These are phyloP conservation scores for Aythya baeri DNA, from an alignment of 2,113 vertebrate genomes.

Conservation along the genomic window DNA sequence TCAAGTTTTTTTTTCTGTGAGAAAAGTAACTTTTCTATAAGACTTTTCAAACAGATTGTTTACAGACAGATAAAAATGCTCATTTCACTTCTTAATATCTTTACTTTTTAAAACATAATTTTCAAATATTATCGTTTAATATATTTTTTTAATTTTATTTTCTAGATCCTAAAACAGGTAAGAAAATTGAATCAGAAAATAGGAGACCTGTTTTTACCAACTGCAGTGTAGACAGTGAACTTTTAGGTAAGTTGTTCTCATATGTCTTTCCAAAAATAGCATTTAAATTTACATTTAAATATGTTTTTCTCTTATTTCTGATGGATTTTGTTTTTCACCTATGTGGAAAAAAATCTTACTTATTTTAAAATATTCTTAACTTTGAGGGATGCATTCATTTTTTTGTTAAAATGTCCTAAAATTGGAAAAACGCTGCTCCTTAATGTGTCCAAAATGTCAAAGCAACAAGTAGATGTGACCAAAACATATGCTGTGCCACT, in stretches of 20 bases:
- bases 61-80: not conserved
- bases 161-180: slow-evolving; percentile 20
- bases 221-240: slow-evolving; percentile 81
- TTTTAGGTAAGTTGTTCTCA: slow-evolving; percentile 75
- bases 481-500: not conserved
- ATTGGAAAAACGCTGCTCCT: not conserved
- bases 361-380: not conserved
- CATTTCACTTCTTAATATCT: not conserved
- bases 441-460: not conserved
- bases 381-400: not conserved
- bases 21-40: not conserved
- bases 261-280: not conserved
- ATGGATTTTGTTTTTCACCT: not conserved
- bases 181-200: slow-evolving; percentile 43
- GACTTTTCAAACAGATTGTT: not conserved
- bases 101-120: not conserved
- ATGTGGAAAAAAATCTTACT: not conserved
- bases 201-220: slow-evolving; percentile 74
- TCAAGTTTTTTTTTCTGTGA: not conserved
- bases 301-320: not conserved
- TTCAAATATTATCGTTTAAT: not conserved
- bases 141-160: not conserved
- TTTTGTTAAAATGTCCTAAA: not conserved
- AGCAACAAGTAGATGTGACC: not conserved
- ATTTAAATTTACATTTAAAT: not conserved